These are phyloP conservation scores for Chymomyza caudatula DNA, from an alignment of 2,888 invertebrate genomes.

Conservation along the genomic window DNA sequence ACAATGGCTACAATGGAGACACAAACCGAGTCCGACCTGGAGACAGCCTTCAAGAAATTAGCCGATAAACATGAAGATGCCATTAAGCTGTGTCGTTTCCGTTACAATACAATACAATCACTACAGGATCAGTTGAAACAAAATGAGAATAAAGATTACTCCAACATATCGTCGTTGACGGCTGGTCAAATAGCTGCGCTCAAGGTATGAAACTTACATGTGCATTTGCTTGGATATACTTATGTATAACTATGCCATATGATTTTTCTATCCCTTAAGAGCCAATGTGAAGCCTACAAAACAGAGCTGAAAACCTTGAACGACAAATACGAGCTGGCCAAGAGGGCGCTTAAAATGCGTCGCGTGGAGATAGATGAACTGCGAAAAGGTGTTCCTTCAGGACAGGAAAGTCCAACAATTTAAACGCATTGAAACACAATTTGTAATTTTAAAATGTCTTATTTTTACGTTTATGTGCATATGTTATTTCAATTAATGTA, in stretches of 20 bases:
- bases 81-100: constrained; percentile 62
- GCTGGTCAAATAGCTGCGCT: constrained; percentile 47
- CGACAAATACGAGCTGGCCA: constrained; percentile 42
- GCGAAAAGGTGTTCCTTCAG: background rate
- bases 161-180: constrained; percentile 44
- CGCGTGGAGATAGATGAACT: constrained; percentile 4
- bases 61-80: constrained; percentile 65
- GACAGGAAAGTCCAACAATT: background rate
- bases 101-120: constrained; percentile 58
- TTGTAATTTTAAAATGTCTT: background rate
- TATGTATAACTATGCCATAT: too few species aligned
- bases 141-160: constrained; percentile 47
- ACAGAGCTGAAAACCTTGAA: constrained; percentile 7
- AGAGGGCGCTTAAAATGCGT: constrained; percentile 30
- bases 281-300: background rate
- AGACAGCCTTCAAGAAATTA: constrained; percentile 43
- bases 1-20: constrained; percentile 22
- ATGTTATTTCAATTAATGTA: too few species aligned
- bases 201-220: constrained; percentile 46
- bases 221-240: background rate
- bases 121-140: constrained; percentile 56
- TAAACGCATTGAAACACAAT: background rate
- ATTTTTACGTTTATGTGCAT: too few species aligned
- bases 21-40: constrained; percentile 61
- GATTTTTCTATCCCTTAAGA: constrained; percentile 4